Evolutionary conservation across 2,888 invertebrate species (phyloP), one percentile per base, ranked within the genome.

Genomic region (Brassicogethes aeneus): DNA sequence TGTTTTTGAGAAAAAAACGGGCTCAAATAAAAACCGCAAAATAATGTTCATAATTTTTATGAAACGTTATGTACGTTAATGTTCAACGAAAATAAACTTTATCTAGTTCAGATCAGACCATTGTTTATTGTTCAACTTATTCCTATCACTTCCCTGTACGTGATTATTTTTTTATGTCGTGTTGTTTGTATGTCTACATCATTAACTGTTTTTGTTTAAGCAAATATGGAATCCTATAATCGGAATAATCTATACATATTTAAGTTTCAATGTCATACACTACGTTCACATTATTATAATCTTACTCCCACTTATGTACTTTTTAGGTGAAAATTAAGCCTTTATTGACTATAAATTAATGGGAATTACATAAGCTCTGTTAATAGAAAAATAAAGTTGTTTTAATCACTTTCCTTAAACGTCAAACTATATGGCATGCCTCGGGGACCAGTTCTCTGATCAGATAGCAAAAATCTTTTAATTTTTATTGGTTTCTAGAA

Each of bases 111-210:
- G 36, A 39, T 44, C 39, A 29, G 17, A 30, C 44, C 36, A 44
- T 44, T 44, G 44, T 44, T 41, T 39, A 44, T 44, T 44, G 44
- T 44, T 41, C 32, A 33, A 30, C 12, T 13, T 15, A 36, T 35
- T 34, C 37, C 14, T 32, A 32, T 32, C 32, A 38, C 33, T 44
- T 44, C 41, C 41, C 44, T 37, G 31, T 44, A 41, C 44, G 44
- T 44, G 41, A 43, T 40, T 33, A 15, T 5, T 32, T 16, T 43
- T 32, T 10, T 13, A 32, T 32, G 12, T 10, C 23, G 10, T 23
- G 23, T 23, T 10, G 23, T 23, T n/a, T 23, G 10, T 23, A 32
- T 8, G 10, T 12, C 32, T 8, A 12, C 32, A 32, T 32, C 32
- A 32, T 32, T 32, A 32, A 32, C 32, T 12, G 32, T 32, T 32